Conservation (phyloP, 1,140 invertebrate species). For the Eurosta solidaginis region DNA sequence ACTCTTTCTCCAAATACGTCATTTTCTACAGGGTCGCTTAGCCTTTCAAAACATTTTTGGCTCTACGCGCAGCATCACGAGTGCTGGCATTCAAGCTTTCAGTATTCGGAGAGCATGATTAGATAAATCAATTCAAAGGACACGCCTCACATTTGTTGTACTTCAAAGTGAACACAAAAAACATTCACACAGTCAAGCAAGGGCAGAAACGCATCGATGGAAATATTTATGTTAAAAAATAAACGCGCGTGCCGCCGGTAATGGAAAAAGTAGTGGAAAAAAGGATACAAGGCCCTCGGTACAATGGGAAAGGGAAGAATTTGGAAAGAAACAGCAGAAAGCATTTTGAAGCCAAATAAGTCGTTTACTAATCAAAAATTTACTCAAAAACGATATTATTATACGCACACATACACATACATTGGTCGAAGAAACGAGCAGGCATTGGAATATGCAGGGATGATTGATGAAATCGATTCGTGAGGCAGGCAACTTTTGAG, state of each 20-base stretch:
- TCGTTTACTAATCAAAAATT: not conserved
- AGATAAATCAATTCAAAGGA: constrained; percentile 7
- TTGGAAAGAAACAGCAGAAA: not conserved
- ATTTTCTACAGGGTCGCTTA: not conserved
- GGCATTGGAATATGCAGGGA: not conserved
- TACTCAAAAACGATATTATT: not conserved
- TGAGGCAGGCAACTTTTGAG: not conserved
- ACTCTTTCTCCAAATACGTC: not conserved
- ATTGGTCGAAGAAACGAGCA: not conserved
- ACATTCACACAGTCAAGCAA: not conserved
- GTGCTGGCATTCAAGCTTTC: not conserved
- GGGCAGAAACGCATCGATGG: not conserved
- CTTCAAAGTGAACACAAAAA: not conserved
- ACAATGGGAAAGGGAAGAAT: too few species aligned
- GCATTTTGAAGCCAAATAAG: not conserved
- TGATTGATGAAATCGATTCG: not conserved
- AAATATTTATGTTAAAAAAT: not conserved
- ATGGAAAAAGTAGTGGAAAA: not conserved
- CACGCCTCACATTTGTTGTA: not conserved
- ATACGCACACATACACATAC: not conserved
- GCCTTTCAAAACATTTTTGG: not conserved
- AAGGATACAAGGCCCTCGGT: too few species aligned
- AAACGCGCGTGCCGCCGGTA: not conserved
- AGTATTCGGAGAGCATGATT: not conserved
- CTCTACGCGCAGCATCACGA: not conserved